These are phyloP conservation scores for Diorhabda sublineata DNA, from an alignment of 1,140 invertebrate species.

Conservation along the genomic window DNA sequence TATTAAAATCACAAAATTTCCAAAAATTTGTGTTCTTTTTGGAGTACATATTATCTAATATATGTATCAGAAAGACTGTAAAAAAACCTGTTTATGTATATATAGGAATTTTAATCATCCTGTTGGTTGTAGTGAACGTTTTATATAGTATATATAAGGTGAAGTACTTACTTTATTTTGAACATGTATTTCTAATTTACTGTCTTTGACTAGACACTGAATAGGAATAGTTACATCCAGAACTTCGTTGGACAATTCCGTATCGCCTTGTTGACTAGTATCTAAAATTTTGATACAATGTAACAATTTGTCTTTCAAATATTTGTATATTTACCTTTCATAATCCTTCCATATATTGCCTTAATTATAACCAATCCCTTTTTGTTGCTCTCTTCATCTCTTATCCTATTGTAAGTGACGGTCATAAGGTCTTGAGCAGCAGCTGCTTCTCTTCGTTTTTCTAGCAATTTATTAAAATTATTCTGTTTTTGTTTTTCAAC, in stretches of 20 bases:
- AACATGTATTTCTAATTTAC: constrained; percentile 78
- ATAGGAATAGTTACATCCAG: constrained; percentile 91
- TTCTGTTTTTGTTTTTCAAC: constrained; percentile 69
- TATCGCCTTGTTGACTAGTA: constrained; percentile 34
- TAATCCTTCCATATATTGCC: constrained; percentile 73
- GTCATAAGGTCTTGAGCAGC: constrained; percentile 85
- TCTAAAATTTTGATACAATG: constrained; percentile 17
- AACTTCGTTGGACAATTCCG: constrained; percentile 54
- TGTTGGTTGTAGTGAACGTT: no score
- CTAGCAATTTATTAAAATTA: constrained; percentile 68
- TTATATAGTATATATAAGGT: no score
- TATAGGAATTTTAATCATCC: no score
- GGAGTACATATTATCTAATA: no score
- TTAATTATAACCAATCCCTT: constrained; percentile 81
- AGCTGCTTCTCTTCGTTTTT: constrained; percentile 77
- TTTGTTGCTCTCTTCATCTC: constrained; percentile 69
- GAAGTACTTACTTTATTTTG: constrained; percentile 70
- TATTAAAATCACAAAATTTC: no score
- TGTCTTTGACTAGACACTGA: constrained; percentile 91
- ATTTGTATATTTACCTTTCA: constrained; percentile 21
- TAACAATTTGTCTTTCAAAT: constrained; percentile 12
- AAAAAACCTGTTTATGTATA: no score
- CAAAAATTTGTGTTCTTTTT: no score
- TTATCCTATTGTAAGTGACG: constrained; percentile 72
- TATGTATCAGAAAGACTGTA: no score